Percentiles rank a stretch among this genome's conserved stretches.
These are phyloP conservation scores for Oegoconia quadripuncta DNA, from an alignment of 2,888 invertebrate species.

Conservation along the genomic window DNA sequence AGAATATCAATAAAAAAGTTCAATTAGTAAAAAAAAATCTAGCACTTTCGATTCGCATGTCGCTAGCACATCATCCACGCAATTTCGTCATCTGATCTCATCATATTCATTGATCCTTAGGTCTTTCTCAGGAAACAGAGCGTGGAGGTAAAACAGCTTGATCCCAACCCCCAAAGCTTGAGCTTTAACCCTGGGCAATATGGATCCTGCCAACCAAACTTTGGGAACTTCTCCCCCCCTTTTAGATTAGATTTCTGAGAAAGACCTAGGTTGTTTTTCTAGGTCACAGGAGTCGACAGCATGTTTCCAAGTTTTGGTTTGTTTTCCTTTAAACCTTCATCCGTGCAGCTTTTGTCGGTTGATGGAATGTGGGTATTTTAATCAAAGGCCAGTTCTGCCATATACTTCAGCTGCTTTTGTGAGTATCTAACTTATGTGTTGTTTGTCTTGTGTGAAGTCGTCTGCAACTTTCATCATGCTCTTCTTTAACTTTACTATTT, in stretches of 20 bases:
- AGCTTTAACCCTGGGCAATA: constrained; percentile 65
- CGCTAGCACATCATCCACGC: constrained; percentile 60
- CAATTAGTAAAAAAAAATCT: not conserved
- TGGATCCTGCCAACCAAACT: constrained; percentile 68
- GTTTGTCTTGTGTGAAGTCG: constrained; percentile 15
- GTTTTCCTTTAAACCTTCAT: constrained; percentile 56
- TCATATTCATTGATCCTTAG: constrained; percentile 74
- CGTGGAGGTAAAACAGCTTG: constrained; percentile 72
- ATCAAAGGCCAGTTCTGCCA: constrained; percentile 36
- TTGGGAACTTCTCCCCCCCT: constrained; percentile 50
- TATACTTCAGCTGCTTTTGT: constrained; percentile 18
- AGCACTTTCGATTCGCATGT: constrained; percentile 53
- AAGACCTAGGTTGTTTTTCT: constrained; percentile 75
- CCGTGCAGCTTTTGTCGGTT: constrained; percentile 58
- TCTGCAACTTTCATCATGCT: constrained; percentile 15
- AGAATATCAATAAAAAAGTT: not conserved
- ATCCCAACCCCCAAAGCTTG: constrained; percentile 62
- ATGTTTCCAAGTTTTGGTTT: constrained; percentile 79
- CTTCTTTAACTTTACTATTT: not conserved
- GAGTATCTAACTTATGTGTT: constrained; percentile 17
- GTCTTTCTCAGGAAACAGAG: constrained; percentile 76
- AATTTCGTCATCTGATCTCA: constrained; percentile 64
- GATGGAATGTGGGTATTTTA: constrained; percentile 42
- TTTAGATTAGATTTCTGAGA: constrained; percentile 61
- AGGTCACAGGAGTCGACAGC: constrained; percentile 72